These are phyloP conservation scores for Echinops telfairi DNA, from an alignment of 2,113 vertebrate genomes.

Conservation along the genomic window DNA sequence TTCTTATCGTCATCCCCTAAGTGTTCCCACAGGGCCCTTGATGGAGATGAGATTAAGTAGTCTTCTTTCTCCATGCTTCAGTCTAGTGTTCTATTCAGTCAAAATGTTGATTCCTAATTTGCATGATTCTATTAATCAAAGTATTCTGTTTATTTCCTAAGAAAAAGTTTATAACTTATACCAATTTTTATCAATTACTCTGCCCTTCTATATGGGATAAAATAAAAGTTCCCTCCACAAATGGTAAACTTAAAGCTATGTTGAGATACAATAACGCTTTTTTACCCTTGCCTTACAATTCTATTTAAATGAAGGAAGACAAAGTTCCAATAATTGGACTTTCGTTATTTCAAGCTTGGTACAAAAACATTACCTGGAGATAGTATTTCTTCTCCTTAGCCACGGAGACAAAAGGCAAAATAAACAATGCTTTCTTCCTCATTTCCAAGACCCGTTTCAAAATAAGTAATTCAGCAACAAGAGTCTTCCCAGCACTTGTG, in stretches of 20 bases:
- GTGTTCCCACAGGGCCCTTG: neutral
- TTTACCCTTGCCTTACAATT: slow-evolving; percentile 39
- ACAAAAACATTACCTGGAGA: slow-evolving; percentile 91
- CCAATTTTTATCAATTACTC: slow-evolving; percentile 1
- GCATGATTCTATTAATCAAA: slow-evolving; percentile 18
- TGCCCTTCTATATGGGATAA: neutral
- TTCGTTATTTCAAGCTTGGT: slow-evolving; percentile 43
- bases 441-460: slow-evolving; percentile 96
- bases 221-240: neutral
- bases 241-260: slow-evolving; percentile 46
- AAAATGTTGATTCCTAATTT: slow-evolving; percentile 44
- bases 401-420: slow-evolving; percentile 98
- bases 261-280: slow-evolving; percentile 23
- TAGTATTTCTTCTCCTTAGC: slow-evolving; percentile 98
- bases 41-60: neutral
- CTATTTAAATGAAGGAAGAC: slow-evolving; percentile 52
- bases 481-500: slow-evolving; percentile 98
- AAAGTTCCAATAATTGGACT: neutral
- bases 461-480: slow-evolving; percentile 96
- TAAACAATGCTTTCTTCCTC: slow-evolving; percentile 95
- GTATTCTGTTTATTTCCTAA: slow-evolving; percentile 35
- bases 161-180: slow-evolving; percentile 44
- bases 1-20: slow-evolving; percentile 17
- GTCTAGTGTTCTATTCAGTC: neutral
- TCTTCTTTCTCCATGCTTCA: neutral